Evolutionary conservation across 2,888 invertebrate species (phyloP).

Genomic region (Ectemnius cavifrons): DNA sequence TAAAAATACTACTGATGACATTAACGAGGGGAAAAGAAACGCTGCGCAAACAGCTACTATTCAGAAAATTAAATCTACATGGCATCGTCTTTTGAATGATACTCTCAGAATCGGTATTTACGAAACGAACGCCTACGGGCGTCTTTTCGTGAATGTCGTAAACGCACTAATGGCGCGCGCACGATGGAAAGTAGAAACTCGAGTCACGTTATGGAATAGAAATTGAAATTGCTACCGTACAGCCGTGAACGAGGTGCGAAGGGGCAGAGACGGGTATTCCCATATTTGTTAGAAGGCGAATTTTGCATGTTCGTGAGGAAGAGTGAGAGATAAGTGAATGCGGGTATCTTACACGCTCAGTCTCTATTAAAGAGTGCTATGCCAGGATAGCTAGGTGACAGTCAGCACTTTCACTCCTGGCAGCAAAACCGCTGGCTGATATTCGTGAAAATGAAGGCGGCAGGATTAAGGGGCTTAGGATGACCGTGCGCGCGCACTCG

Average conservation of each 20-base stretch:
- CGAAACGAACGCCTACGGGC: slow-evolving; percentile 43
- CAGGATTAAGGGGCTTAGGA: too few species aligned
- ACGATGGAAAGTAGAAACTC: slow-evolving; percentile 35
- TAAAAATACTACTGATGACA: too few species aligned
- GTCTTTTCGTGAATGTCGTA: slow-evolving; percentile 40
- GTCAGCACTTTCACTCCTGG: not conserved
- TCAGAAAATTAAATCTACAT: too few species aligned
- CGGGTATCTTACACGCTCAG: not conserved
- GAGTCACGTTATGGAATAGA: slow-evolving; percentile 15
- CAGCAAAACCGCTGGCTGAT: not conserved
- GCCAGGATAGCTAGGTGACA: not conserved
- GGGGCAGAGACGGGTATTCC: too few species aligned
- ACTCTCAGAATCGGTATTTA: slow-evolving; percentile 4
- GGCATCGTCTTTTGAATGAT: too few species aligned
- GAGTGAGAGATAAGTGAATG: not conserved
- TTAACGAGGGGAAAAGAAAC: too few species aligned
- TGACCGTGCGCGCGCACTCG: too few species aligned
- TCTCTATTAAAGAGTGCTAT: not conserved
- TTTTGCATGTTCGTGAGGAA: too few species aligned
- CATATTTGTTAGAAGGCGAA: too few species aligned
- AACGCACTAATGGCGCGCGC: slow-evolving; percentile 29
- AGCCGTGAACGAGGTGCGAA: not conserved
- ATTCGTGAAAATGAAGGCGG: not conserved
- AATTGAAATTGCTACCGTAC: slow-evolving; percentile 15
- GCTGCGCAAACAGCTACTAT: too few species aligned